Evolutionary conservation across 2,888 invertebrate genomes (phyloP).

Genomic region (Chouioia cunea): DNA sequence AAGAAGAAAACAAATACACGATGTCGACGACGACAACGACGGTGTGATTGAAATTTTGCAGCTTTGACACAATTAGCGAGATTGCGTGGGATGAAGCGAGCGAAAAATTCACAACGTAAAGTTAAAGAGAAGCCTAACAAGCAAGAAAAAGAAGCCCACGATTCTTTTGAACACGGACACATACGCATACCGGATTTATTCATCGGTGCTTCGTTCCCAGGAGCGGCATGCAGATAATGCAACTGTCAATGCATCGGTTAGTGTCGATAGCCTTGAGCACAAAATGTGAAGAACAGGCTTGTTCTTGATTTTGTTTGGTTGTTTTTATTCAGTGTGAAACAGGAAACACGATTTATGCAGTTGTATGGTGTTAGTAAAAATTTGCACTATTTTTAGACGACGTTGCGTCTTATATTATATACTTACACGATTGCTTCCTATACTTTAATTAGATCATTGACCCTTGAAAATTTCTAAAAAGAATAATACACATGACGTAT

Average conservation of each 20-base stretch:
- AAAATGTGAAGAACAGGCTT: too few relatives aligned
- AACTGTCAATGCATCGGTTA: background rate
- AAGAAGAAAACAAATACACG: constrained; percentile 68
- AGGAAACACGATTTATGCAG: too few relatives aligned
- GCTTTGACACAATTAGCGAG: constrained; percentile 67
- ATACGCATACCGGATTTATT: constrained; percentile 60
- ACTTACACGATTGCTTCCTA: too few relatives aligned
- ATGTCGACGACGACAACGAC: constrained; percentile 61
- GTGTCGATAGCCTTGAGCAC: background rate
- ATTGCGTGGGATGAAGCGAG: background rate
- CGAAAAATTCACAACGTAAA: background rate
- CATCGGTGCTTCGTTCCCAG: constrained; percentile 58
- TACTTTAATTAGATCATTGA: too few relatives aligned
- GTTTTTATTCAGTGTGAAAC: too few relatives aligned
- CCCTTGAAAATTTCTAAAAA: too few relatives aligned
- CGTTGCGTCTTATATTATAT: background rate
- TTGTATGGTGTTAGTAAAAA: background rate
- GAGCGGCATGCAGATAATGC: background rate
- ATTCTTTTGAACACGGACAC: constrained; percentile 53
- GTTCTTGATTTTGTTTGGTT: too few relatives aligned
- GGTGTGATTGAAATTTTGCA: constrained; percentile 67
- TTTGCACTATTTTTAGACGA: too few relatives aligned
- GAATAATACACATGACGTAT: background rate
- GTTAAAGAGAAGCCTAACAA: constrained; percentile 43
- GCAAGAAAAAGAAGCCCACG: constrained; percentile 24